Conservation (phyloP, 2,888 invertebrate genomes). For the Laspeyria flexula region DNA sequence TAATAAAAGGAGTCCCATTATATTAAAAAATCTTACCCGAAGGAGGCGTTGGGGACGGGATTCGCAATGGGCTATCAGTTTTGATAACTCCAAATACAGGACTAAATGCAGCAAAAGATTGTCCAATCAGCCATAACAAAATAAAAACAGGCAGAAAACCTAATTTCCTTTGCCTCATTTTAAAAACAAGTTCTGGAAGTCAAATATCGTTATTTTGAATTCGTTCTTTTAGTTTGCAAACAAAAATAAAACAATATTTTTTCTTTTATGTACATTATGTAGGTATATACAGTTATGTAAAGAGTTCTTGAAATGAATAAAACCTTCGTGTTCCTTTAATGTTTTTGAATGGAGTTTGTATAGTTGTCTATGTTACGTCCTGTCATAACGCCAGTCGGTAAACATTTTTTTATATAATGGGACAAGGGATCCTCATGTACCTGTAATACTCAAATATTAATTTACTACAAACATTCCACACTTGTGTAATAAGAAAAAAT, state of each 20-base stretch:
- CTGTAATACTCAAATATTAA: slow-evolving; percentile 32
- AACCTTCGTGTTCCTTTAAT: not conserved
- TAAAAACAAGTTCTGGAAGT: slow-evolving; percentile 21
- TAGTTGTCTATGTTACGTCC: slow-evolving; percentile 1
- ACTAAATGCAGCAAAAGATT: slow-evolving; percentile 53
- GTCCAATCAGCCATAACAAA: slow-evolving; percentile 37
- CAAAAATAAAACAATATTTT: slow-evolving; percentile 6
- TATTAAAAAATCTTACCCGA: slow-evolving; percentile 58
- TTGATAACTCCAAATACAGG: slow-evolving; percentile 58
- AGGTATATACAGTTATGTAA: slow-evolving; percentile 7
- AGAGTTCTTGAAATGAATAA: not conserved
- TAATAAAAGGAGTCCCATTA: slow-evolving; percentile 37
- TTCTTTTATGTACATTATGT: slow-evolving; percentile 36
- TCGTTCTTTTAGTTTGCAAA: slow-evolving; percentile 9
- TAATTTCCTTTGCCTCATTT: slow-evolving; percentile 22
- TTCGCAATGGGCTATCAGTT: slow-evolving; percentile 49
- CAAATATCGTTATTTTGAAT: slow-evolving; percentile 18
- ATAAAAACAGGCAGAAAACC: slow-evolving; percentile 28
- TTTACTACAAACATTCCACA: slow-evolving; percentile 29
- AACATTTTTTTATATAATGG: slow-evolving; percentile 55
- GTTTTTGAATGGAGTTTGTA: not conserved
- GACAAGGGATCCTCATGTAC: slow-evolving; percentile 41
- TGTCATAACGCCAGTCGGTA: slow-evolving; percentile 23
- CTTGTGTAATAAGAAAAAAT: slow-evolving; percentile 25
- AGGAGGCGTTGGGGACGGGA: slow-evolving; percentile 51